phyloP scores from a whole-genome alignment of 2,888 invertebrate genomes.

The Eristalis intricaria region DNA sequence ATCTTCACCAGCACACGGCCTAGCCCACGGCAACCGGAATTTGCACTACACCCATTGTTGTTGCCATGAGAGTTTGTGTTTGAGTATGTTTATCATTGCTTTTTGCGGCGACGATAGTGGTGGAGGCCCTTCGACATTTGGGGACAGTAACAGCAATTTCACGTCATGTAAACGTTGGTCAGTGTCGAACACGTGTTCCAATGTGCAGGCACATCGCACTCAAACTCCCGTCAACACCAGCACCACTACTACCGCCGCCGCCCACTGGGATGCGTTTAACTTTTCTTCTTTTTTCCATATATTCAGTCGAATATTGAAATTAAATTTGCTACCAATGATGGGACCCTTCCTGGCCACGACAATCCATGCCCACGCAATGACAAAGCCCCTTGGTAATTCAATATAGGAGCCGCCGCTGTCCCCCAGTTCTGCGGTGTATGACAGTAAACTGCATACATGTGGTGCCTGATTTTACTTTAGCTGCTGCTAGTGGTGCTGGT shows the following conservation, averaged over 20 bases:
- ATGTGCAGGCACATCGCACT: slow-evolving; percentile 4
- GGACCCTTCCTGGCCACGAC: slow-evolving; percentile 52
- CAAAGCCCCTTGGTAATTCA: slow-evolving; percentile 59
- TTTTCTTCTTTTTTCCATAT: not conserved
- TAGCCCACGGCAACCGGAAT: slow-evolving; percentile 75
- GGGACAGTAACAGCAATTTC: slow-evolving; percentile 70
- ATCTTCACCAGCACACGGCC: slow-evolving; percentile 72
- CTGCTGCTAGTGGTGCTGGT: not conserved
- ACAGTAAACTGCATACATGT: slow-evolving; percentile 49
- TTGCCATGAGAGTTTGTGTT: slow-evolving; percentile 9
- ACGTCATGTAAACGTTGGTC: slow-evolving; percentile 71
- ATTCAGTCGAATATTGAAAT: slow-evolving; percentile 41
- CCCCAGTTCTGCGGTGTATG: slow-evolving; percentile 34
- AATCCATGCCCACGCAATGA: slow-evolving; percentile 42
- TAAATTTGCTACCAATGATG: slow-evolving; percentile 51
- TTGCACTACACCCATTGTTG: slow-evolving; percentile 72
- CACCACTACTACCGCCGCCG: not conserved
- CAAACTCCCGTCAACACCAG: slow-evolving; percentile 1
- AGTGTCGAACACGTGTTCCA: slow-evolving; percentile 68
- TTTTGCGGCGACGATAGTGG: slow-evolving; percentile 68
- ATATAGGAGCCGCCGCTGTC: slow-evolving; percentile 24
- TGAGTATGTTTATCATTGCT: slow-evolving; percentile 70
- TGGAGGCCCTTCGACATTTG: slow-evolving; percentile 65
- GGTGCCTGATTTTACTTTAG: slow-evolving; percentile 53
- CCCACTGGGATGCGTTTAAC: not conserved